Evolutionary conservation across 2,888 invertebrate species (phyloP).

Genomic region (Parnassius orleans): DNA sequence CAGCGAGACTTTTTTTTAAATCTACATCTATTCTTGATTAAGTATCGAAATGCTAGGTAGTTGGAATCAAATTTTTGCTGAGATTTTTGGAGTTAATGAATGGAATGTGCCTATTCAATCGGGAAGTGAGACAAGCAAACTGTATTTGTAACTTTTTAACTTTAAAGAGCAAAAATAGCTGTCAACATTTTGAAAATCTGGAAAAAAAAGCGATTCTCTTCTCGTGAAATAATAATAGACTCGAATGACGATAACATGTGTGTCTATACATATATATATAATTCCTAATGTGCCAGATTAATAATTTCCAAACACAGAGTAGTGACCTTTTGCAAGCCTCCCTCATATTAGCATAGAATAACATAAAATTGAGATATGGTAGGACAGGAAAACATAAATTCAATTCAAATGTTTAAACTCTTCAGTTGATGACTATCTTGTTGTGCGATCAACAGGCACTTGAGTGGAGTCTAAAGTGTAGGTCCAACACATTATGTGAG

Average conservation of each 20-base stretch:
- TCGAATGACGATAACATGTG: neutral
- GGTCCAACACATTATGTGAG: neutral
- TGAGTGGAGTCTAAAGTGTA: neutral
- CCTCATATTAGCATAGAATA: slow-evolving; percentile 5
- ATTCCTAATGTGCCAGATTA: neutral
- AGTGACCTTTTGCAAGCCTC: slow-evolving; percentile 1
- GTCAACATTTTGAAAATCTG: too few relatives aligned
- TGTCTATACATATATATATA: neutral
- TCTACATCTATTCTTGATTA: too few relatives aligned
- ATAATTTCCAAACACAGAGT: slow-evolving; percentile 1
- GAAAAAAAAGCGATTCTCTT: too few relatives aligned
- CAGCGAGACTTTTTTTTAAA: too few relatives aligned
- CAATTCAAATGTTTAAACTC: slow-evolving; percentile 1
- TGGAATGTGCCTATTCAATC: too few relatives aligned
- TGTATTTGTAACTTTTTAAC: too few relatives aligned
- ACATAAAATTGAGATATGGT: slow-evolving; percentile 5
- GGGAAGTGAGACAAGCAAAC: too few relatives aligned
- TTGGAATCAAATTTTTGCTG: too few relatives aligned
- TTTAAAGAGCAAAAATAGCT: too few relatives aligned
- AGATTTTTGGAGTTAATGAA: too few relatives aligned
- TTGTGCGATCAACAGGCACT: neutral
- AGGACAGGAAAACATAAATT: slow-evolving; percentile 2
- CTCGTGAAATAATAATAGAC: too few relatives aligned
- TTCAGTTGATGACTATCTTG: slow-evolving; percentile 4
- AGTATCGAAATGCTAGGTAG: too few relatives aligned